Evolutionary conservation across 2,113 vertebrate genomes (phyloP), one percentile per base, ranked within the genome.

Genomic region (Aphyosemion australe): DNA sequence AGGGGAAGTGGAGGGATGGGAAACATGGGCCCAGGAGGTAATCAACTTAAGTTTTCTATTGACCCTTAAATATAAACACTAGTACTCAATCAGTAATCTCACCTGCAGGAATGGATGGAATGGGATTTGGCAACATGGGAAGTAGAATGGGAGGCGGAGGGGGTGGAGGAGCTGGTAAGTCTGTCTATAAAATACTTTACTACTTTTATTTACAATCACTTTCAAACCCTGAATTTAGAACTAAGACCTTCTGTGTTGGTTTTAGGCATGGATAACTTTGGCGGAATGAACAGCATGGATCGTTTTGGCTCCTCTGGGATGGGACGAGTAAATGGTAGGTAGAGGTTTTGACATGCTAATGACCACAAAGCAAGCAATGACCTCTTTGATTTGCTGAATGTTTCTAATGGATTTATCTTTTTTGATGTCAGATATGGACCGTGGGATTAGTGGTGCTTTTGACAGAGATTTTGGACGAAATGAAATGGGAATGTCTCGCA

Each of bases 211-310:
- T 48, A 46, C 1, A n/a, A 46, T 19, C 9, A 48, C n/a, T 11
- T 26, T 21, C 8, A 19, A 20, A 15, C 4, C 12, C 1, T 64
- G 8, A 5, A 54, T 37, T 10, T 11, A 10, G 1, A 5, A 13
- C 18, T 39, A 55, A 39, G 16, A 43, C 41, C 2, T 54, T 52
- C 1, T 37, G 1, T 5, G 1, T 60, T 4, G 55, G 64, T 41
- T 91, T 72, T 15, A 98, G 96, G 95, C 74, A 96, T 98, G 94
- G 97, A 99, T 52, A 96, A 95, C 69, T 96, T 95, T 73, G 93
- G 93, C 45, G 92, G 91, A n/a, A 95, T 92, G 88, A 96, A 92
- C 84, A 93, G 90, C 85, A 93, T 98, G 85, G 95, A 96, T 46
- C 95, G 96, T 59, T 98, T 96, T 80, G 95, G 95, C 7, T 91